These are phyloP conservation scores for Stramonita haemastoma DNA, from an alignment of 2,888 invertebrate genomes.

Conservation along the genomic window DNA sequence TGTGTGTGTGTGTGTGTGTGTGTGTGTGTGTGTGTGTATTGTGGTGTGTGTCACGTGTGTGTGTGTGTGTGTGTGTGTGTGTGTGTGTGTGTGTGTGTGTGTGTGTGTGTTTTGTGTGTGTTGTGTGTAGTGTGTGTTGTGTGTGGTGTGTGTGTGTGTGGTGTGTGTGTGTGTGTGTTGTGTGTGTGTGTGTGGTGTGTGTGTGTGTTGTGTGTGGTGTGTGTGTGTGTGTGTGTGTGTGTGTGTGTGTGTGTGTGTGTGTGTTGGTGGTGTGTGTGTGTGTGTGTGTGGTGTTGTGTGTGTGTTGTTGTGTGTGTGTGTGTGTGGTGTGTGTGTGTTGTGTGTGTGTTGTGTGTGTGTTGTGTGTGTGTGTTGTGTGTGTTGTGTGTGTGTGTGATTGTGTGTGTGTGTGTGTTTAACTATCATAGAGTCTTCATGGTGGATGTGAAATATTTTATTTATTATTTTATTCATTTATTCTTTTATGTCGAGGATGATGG, in stretches of 20 bases:
- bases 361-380: too few species aligned
- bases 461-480: too few species aligned
- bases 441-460: too few species aligned
- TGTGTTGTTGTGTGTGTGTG: neutral
- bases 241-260: neutral
- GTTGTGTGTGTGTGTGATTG: neutral
- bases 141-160: neutral
- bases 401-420: too few species aligned
- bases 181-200: neutral
- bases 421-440: too few species aligned
- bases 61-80: neutral
- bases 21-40: neutral
- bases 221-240: neutral
- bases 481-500: too few species aligned
- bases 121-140: too few species aligned
- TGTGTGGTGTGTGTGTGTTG: neutral
- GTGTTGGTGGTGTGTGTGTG: too few species aligned
- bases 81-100: neutral
- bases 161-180: neutral
- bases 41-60: neutral
- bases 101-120: neutral
- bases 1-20: neutral
- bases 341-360: neutral
- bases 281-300: neutral
- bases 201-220: too few species aligned